Evolutionary conservation across 2,888 invertebrate genomes (phyloP).

Genomic region (Teleogryllus oceanicus): DNA sequence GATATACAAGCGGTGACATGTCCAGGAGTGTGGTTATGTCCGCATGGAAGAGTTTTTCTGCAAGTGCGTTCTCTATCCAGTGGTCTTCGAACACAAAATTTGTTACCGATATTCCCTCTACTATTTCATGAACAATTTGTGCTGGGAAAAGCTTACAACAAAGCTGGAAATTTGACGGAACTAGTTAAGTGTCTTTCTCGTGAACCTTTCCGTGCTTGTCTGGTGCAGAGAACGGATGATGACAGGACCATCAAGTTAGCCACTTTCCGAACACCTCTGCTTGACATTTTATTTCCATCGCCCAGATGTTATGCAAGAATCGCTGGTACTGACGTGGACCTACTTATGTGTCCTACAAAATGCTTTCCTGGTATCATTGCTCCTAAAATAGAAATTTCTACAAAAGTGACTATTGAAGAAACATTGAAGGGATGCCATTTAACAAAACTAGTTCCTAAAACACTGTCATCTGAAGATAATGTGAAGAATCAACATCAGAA

Average conservation of each 20-base stretch:
- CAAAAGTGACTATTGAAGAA: slow-evolving; percentile 65
- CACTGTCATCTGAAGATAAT: background rate
- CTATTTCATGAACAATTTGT: slow-evolving; percentile 67
- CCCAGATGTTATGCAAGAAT: slow-evolving; percentile 53
- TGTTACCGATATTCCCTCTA: slow-evolving; percentile 69
- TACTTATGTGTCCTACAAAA: slow-evolving; percentile 64
- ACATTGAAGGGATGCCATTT: background rate
- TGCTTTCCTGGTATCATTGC: slow-evolving; percentile 67
- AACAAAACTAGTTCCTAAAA: background rate
- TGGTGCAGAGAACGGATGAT: slow-evolving; percentile 60
- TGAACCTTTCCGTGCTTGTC: slow-evolving; percentile 50
- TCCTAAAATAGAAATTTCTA: slow-evolving; percentile 67
- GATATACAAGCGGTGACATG: slow-evolving; percentile 65
- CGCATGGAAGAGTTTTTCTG: slow-evolving; percentile 71
- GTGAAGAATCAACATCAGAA: too few relatives aligned
- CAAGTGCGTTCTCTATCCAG: slow-evolving; percentile 66
- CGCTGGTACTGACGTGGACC: slow-evolving; percentile 59
- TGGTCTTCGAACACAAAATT: slow-evolving; percentile 62
- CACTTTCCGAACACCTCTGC: slow-evolving; percentile 61
- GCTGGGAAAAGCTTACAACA: slow-evolving; percentile 47
- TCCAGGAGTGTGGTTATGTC: slow-evolving; percentile 82
- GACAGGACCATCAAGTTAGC: slow-evolving; percentile 56
- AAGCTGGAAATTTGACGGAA: slow-evolving; percentile 48
- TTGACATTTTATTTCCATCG: slow-evolving; percentile 62
- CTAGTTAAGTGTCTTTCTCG: slow-evolving; percentile 50